Conservation (phyloP, 2,113 vertebrate species). For the Orientallactaga bullata region DNA sequence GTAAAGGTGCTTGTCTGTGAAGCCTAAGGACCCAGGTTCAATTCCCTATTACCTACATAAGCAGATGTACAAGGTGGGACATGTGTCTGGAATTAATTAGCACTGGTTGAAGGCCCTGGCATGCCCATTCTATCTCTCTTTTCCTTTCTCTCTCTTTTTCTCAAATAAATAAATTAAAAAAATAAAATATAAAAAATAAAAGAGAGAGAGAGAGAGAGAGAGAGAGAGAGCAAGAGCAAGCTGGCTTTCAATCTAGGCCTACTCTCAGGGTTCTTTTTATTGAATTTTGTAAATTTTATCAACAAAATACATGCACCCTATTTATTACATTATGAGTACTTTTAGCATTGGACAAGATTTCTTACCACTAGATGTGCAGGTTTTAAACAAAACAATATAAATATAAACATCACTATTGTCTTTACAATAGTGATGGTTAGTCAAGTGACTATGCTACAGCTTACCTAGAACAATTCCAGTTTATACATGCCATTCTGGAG, state of each 20-base stretch:
- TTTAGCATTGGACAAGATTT: background rate
- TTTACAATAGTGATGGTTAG: slow-evolving; percentile 27
- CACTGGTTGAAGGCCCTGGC: too few species aligned
- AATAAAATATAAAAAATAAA: background rate
- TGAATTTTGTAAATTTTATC: background rate
- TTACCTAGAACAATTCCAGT: background rate
- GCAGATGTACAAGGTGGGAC: too few species aligned
- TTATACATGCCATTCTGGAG: background rate
- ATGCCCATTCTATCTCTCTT: too few species aligned
- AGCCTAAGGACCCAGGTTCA: too few species aligned
- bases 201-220: background rate
- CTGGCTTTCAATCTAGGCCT: background rate
- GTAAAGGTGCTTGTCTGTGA: too few species aligned
- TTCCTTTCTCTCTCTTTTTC: too few species aligned
- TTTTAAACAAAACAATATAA: background rate
- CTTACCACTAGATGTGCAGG: background rate
- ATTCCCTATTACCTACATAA: too few species aligned
- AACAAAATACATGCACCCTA: background rate
- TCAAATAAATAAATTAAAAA: too few species aligned
- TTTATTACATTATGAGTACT: slow-evolving; percentile 29
- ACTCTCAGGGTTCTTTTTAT: background rate
- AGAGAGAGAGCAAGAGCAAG: background rate
- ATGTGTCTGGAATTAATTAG: too few species aligned
- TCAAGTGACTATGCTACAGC: background rate
- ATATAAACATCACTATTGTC: background rate